Conservation (phyloP, 1,140 invertebrate species). For the Cepaea nemoralis region DNA sequence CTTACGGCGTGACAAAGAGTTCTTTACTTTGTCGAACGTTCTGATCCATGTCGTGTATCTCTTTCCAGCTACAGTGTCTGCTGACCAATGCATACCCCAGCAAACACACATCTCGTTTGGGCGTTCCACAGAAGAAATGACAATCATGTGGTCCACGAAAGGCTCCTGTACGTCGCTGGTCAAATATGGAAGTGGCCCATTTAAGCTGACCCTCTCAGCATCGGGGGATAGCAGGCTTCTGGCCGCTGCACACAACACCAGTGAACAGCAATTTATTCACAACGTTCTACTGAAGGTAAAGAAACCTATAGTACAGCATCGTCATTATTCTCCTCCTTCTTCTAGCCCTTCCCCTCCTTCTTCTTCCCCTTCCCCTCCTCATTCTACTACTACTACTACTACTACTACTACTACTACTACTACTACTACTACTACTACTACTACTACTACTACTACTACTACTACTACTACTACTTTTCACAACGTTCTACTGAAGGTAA, state of each 20-base stretch:
- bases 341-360: too few relatives aligned
- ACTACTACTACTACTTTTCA: too few relatives aligned
- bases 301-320: background rate
- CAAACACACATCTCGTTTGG: constrained; percentile 56
- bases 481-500: too few relatives aligned
- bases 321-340: too few relatives aligned
- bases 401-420: too few relatives aligned
- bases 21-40: too few relatives aligned
- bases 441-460: too few relatives aligned
- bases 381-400: too few relatives aligned
- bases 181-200: constrained; percentile 45
- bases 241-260: background rate
- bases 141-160: constrained; percentile 54
- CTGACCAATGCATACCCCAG: constrained; percentile 48
- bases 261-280: constrained; percentile 27
- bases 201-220: constrained; percentile 11
- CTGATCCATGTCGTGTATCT: background rate
- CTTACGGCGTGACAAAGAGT: too few relatives aligned
- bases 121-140: constrained; percentile 44
- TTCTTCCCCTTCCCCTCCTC: too few relatives aligned
- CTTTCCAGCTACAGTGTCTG: background rate
- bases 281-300: constrained; percentile 21
- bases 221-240: constrained; percentile 38
- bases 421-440: too few relatives aligned
- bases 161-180: constrained; percentile 44